Evolutionary conservation across 2,797 vertebrate species (phyloP).

Genomic region (Harpagifer antarcticus): DNA sequence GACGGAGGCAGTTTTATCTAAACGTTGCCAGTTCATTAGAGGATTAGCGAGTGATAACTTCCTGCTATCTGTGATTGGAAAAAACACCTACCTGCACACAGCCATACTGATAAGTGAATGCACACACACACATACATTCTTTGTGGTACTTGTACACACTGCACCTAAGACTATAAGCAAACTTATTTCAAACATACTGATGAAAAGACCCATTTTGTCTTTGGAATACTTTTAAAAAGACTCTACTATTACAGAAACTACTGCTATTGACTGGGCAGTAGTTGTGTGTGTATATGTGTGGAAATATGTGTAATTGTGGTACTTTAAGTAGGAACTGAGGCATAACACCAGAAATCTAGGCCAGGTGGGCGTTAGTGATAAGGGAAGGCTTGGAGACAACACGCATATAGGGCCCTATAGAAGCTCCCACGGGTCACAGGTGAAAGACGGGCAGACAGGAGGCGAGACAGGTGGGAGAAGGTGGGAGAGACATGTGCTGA

Average conservation of each 20-base stretch:
- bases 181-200: constrained; percentile 20
- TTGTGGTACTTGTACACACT: neutral
- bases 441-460: constrained; percentile 70
- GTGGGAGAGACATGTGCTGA: constrained; percentile 65
- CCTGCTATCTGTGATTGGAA: constrained; percentile 68
- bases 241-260: too few relatives aligned
- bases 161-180: constrained; percentile 1
- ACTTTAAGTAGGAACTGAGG: constrained; percentile 56
- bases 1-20: constrained; percentile 67
- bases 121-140: constrained; percentile 2
- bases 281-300: constrained; percentile 21
- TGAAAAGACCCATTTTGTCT: constrained; percentile 21
- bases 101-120: constrained; percentile 26
- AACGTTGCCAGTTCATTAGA: constrained; percentile 73
- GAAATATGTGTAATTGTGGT: constrained; percentile 41
- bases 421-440: constrained; percentile 68
- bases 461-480: constrained; percentile 52
- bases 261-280: constrained; percentile 43
- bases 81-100: constrained; percentile 41
- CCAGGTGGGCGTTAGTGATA: constrained; percentile 75
- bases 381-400: constrained; percentile 50
- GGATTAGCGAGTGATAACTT: constrained; percentile 75
- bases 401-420: constrained; percentile 27
- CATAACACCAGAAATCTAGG: constrained; percentile 67
- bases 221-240: too few relatives aligned